phyloP scores from a whole-genome alignment of 2,797 vertebrate species.

The Lepilemur septentrionalis region DNA sequence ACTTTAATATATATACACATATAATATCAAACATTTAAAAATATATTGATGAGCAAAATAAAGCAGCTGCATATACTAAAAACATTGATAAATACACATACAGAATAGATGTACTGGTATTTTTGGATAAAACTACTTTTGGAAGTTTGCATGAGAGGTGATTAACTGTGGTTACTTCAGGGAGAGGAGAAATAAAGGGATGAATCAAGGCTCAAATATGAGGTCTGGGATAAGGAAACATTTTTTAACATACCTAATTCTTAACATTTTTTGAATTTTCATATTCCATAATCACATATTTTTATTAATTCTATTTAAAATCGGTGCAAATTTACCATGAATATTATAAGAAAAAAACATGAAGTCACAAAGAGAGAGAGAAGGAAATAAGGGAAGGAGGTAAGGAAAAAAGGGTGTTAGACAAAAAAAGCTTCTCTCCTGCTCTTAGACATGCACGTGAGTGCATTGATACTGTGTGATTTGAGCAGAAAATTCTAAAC shows the following conservation, averaged over 20 bases:
- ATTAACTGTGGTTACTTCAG: background rate
- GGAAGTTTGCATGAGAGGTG: background rate
- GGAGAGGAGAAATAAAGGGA: background rate
- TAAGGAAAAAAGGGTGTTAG: background rate
- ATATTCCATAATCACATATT: background rate
- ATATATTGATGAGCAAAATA: background rate
- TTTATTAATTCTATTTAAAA: background rate
- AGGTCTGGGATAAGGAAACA: background rate
- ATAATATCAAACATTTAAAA: background rate
- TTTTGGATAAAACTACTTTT: background rate
- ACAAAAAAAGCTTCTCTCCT: background rate
- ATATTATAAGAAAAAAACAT: background rate
- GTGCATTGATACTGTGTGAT: background rate
- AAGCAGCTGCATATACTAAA: background rate
- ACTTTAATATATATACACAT: background rate
- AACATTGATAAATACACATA: background rate
- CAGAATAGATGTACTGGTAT: background rate
- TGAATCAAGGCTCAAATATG: background rate
- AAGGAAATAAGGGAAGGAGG: background rate
- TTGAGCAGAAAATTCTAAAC: background rate
- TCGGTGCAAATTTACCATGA: background rate
- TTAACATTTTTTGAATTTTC: background rate
- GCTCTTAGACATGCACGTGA: background rate
- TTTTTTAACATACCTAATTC: background rate
- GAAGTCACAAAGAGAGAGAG: background rate